Percentiles rank a stretch among this genome's conserved stretches.
phyloP scores from a whole-genome alignment of 2,888 invertebrate species.

The Perizoma flavofasciatum region DNA sequence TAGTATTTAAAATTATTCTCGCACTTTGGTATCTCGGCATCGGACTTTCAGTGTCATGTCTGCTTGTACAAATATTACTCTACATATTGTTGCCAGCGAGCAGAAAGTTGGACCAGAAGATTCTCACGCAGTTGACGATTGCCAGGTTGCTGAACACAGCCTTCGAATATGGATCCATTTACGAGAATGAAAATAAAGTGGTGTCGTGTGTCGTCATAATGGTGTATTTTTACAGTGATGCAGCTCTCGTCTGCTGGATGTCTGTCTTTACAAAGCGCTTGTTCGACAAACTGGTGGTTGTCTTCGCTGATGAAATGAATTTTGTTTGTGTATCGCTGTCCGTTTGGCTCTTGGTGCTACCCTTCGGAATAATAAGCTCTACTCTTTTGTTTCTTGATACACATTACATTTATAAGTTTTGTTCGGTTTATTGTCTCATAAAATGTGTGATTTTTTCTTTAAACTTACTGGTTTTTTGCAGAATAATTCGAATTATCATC shows the following conservation, averaged over 20 bases:
- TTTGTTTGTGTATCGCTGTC: slow-evolving; percentile 6
- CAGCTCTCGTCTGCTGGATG: slow-evolving; percentile 22
- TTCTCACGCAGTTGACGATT: slow-evolving; percentile 19
- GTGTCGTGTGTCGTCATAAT: slow-evolving; percentile 4
- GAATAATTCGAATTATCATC: slow-evolving; percentile 13
- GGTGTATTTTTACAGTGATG: slow-evolving; percentile 19
- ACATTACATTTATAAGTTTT: slow-evolving; percentile 17
- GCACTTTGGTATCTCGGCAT: slow-evolving; percentile 18
- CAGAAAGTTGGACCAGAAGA: slow-evolving; percentile 18
- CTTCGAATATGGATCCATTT: slow-evolving; percentile 21
- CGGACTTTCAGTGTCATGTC: slow-evolving; percentile 11
- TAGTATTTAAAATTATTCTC: slow-evolving; percentile 12
- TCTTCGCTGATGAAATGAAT: slow-evolving; percentile 17
- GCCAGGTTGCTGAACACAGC: slow-evolving; percentile 17
- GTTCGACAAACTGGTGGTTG: slow-evolving; percentile 16
- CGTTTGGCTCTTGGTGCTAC: slow-evolving; percentile 15
- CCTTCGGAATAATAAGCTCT: slow-evolving; percentile 7
- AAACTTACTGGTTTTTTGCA: slow-evolving; percentile 19
- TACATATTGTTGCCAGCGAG: slow-evolving; percentile 18
- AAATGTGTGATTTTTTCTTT: slow-evolving; percentile 15
- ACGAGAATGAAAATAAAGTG: slow-evolving; percentile 11
- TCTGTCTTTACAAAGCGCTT: slow-evolving; percentile 16
- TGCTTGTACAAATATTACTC: slow-evolving; percentile 11
- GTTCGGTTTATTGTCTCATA: slow-evolving; percentile 19
- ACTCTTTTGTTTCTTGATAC: background rate